These are phyloP conservation scores for Drosophila setosimentum DNA, from an alignment of 2,888 invertebrate species.

Conservation along the genomic window DNA sequence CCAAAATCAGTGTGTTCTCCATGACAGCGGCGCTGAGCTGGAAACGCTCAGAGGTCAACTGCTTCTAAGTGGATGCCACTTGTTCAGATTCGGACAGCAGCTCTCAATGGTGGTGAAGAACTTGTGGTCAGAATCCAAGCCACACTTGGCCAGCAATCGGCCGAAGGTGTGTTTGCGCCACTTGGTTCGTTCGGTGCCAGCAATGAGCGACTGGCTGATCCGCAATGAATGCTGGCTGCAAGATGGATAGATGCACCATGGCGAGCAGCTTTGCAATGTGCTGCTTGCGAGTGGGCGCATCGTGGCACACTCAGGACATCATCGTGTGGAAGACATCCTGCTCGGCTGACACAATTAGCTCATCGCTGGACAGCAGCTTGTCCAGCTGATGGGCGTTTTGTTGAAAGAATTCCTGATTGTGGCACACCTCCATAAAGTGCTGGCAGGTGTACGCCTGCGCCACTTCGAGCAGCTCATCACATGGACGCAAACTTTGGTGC, in stretches of 20 bases:
- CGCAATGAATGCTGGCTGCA: slow-evolving; percentile 95
- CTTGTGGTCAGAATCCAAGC: slow-evolving; percentile 94
- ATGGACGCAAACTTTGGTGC: slow-evolving; percentile 92
- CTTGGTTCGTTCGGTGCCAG: slow-evolving; percentile 90
- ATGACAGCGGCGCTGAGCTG: slow-evolving; percentile 97
- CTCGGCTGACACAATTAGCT: too few relatives aligned
- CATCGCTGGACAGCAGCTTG: too few relatives aligned
- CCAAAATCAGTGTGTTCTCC: slow-evolving; percentile 92
- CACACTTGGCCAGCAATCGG: slow-evolving; percentile 93
- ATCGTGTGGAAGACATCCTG: too few relatives aligned
- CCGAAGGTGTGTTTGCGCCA: slow-evolving; percentile 97
- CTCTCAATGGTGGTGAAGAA: slow-evolving; percentile 96
- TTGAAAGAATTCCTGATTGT: too few relatives aligned
- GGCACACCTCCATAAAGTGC: too few relatives aligned
- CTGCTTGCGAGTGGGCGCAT: too few relatives aligned
- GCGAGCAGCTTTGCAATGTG: too few relatives aligned
- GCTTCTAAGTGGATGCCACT: slow-evolving; percentile 84
- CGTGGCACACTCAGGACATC: too few relatives aligned
- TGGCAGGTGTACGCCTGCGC: too few relatives aligned
- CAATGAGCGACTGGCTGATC: slow-evolving; percentile 87
- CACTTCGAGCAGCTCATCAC: too few relatives aligned
- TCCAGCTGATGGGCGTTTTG: too few relatives aligned
- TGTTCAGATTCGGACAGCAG: slow-evolving; percentile 87
- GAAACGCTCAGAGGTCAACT: slow-evolving; percentile 87
- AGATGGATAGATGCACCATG: too few relatives aligned